Base-by-base conservation (phyloP, 2,797 vertebrate genomes). In the Sibirionetta formosa region DNA sequence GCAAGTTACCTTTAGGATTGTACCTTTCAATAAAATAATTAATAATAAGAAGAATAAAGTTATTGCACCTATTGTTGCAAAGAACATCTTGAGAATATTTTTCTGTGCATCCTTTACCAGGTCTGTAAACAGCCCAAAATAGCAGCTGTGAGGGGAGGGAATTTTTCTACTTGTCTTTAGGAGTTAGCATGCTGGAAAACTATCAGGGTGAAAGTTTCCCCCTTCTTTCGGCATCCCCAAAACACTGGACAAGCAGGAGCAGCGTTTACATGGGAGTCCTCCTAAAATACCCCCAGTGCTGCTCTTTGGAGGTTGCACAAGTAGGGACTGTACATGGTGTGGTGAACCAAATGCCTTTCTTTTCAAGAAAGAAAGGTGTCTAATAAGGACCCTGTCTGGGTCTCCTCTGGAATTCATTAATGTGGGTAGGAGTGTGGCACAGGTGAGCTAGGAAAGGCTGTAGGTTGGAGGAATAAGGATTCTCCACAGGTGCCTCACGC, bases 341-440 rank as follows among this genome's bases (percentile, higher is more conserved):
- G 7, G 19, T 8, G 8, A 13, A 78, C 22, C 12, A 56, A 57
- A 20, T 42, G 14, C 27, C 6, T 93, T 79, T 71, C 16, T 71
- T 66, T 73, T 78, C 40, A 68, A 31, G 44, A 77, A 78, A 56
- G 5, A 31, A 44, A 63, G 16, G 6, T 66, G 24, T 71, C 2
- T 1, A n/a, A 33, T 7, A 51, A 5, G 2, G 3, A 29, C 27
- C 7, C 17, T 0, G 0, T 3, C 9, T 66, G 11, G 8, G 33
- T 66, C 11, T n/a, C 12, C 57, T 10, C 46, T 3, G 7, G n/a
- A 19, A 19, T 1, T 0, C 3, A 0, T 23, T 78, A 8, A 51
- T 23, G 26, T 46, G 33, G 7, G 8, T 36, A 23, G 35, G 61
- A 84, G 10, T 26, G 7, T 65, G 58, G 19, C 5, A 10, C 7